Percentiles rank a stretch among this genome's conserved stretches.
These are phyloP conservation scores for Crotalus tigris DNA, from an alignment of 2,113 vertebrate species.

Conservation along the genomic window DNA sequence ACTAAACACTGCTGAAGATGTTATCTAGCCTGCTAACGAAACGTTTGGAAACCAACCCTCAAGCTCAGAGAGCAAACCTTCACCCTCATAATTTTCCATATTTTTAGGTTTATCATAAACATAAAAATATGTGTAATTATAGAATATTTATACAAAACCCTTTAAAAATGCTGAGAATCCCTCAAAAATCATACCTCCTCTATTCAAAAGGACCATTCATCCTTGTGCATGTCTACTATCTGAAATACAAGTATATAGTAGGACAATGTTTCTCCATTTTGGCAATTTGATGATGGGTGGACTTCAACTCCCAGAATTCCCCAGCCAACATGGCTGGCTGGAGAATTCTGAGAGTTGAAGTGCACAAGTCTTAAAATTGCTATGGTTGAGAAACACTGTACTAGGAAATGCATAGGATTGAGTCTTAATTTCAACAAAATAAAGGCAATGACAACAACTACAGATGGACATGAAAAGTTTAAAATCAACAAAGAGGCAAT, in stretches of 20 bases:
- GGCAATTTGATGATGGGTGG: not conserved
- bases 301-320: not conserved
- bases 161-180: not conserved
- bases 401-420: no score
- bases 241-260: not conserved
- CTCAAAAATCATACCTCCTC: not conserved
- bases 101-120: not conserved
- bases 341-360: no score
- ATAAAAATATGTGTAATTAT: not conserved
- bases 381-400: no score
- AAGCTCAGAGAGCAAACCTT: no score
- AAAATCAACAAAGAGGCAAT: not conserved
- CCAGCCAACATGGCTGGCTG: not conserved
- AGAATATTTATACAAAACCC: not conserved
- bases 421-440: not conserved
- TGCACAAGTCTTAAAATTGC: no score
- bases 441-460: not conserved
- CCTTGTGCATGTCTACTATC: not conserved
- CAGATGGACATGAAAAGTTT: not conserved
- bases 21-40: no score
- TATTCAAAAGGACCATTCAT: not conserved
- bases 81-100: not conserved
- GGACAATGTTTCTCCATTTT: not conserved
- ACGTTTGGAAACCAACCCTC: no score
- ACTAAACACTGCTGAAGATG: no score